Evolutionary conservation across 2,888 invertebrate species (phyloP), one percentile per base, ranked within the genome.

Genomic region (Noctua janthe): DNA sequence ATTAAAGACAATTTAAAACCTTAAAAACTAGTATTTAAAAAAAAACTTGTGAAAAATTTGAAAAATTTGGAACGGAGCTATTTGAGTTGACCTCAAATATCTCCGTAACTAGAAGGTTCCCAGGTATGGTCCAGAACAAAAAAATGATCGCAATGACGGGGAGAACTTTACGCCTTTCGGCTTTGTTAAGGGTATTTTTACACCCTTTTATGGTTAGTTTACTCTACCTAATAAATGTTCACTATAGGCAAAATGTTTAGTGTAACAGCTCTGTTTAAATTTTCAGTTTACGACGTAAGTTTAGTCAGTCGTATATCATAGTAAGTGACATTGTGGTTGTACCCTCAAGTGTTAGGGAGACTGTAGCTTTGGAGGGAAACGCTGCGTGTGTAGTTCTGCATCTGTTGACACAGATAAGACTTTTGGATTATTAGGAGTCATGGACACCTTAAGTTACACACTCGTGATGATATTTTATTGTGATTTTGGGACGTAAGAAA

Each of bases 201-300:
- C 29, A 29, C 29, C 29, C 29, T 29, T 29, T 29, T 29, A 29
- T 29, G 29, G 0, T 29, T 29, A 0, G 43, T 43, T 43, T 8
- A 43, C 43, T 43, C 10, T 0, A 43, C 1, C 43, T 43, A 8
- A 43, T 8, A 43, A 43, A 43, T 43, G 43, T 43, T 1, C 47
- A 70, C 35, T 59, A 56, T 69, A 29, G 43, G n/a, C 77, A 54
- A 74, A 73, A 80, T 74, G 29, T 74, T 76, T 67, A 70, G 49
- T 51, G n/a, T 66, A 54, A 35, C n/a, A 70, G 29, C 15, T 54
- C 29, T 76, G 81, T 83, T 87, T 75, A 89, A 89, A 89, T 85
- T 83, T 88, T 83, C 82, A 87, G 82, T 88, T 84, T 85, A 82
- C 74, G 79, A 83, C 47, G 62, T 29, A 79, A 85, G 79, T 86